phyloP scores from a whole-genome alignment of 2,888 invertebrate species.

The Habrosyne pyritoides region DNA sequence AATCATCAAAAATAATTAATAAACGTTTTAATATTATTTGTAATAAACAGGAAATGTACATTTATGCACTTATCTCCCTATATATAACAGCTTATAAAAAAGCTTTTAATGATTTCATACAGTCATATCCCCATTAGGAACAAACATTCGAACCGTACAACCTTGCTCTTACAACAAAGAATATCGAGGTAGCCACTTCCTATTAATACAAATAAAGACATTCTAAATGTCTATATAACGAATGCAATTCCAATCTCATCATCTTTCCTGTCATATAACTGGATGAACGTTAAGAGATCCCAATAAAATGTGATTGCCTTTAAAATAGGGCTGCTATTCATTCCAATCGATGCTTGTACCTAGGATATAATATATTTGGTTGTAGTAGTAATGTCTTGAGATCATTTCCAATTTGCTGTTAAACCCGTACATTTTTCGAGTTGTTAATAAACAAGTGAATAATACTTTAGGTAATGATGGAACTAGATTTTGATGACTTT shows the following conservation, averaged over 20 bases:
- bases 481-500: too few species aligned
- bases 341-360: neutral
- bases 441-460: too few species aligned
- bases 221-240: neutral
- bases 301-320: slow-evolving; percentile 6
- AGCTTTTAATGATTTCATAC: neutral
- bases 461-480: too few species aligned
- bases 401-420: too few species aligned
- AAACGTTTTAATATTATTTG: neutral
- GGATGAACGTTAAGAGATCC: neutral
- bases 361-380: too few species aligned
- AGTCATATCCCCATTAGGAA: slow-evolving; percentile 2
- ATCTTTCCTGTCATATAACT: neutral
- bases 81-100: neutral
- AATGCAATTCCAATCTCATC: slow-evolving; percentile 4
- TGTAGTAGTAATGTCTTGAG: neutral
- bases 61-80: neutral
- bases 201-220: slow-evolving; percentile 4
- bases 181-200: slow-evolving; percentile 2
- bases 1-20: neutral
- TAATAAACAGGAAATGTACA: neutral
- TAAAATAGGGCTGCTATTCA: neutral
- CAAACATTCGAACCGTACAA: neutral
- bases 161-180: slow-evolving; percentile 5
- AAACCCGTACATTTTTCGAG: too few species aligned